A percentile compares a stretch with the other conserved stretches of the same genome.
Conservation (phyloP, 2,888 invertebrate species). For the Exephanes ischioxanthus region DNA sequence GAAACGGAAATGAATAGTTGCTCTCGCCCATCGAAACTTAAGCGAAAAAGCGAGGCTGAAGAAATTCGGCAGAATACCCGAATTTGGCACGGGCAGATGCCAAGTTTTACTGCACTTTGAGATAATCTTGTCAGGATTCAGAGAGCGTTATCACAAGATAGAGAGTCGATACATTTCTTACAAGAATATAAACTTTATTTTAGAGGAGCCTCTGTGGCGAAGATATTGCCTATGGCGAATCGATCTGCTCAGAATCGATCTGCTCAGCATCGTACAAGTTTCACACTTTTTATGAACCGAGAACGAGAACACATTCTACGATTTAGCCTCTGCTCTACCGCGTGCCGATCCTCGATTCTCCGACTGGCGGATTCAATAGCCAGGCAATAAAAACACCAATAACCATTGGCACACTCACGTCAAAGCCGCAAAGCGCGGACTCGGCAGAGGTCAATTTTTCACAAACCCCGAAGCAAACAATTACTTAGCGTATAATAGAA, state of each 20-base stretch:
- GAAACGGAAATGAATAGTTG: conserved; percentile 57
- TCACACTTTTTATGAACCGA: conserved; percentile 28
- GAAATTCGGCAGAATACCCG: conserved; percentile 58
- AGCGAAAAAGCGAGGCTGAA: conserved; percentile 30
- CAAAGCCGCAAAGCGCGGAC: conserved; percentile 81
- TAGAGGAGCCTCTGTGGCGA: background rate
- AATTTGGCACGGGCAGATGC: conserved; percentile 78
- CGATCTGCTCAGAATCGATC: conserved; percentile 18
- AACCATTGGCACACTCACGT: conserved; percentile 74
- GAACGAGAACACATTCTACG: conserved; percentile 37
- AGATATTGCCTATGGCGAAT: conserved; percentile 35
- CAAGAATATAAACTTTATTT: conserved; percentile 15
- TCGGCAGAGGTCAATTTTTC: conserved; percentile 73
- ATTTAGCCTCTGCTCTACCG: conserved; percentile 5
- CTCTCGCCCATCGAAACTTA: conserved; percentile 45
- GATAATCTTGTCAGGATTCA: conserved; percentile 6
- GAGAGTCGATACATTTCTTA: background rate
- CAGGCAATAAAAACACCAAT: conserved; percentile 82
- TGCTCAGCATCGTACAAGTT: conserved; percentile 6
- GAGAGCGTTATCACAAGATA: conserved; percentile 23
- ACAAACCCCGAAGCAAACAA: conserved; percentile 79
- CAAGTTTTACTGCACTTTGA: conserved; percentile 30
- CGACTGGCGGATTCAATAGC: conserved; percentile 56
- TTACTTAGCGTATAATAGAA: conserved; percentile 82
- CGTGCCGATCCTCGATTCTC: conserved; percentile 38